Evolutionary conservation across 2,888 invertebrate species (phyloP), one percentile per base, ranked within the genome.

Genomic region (Rhagonycha lutea): DNA sequence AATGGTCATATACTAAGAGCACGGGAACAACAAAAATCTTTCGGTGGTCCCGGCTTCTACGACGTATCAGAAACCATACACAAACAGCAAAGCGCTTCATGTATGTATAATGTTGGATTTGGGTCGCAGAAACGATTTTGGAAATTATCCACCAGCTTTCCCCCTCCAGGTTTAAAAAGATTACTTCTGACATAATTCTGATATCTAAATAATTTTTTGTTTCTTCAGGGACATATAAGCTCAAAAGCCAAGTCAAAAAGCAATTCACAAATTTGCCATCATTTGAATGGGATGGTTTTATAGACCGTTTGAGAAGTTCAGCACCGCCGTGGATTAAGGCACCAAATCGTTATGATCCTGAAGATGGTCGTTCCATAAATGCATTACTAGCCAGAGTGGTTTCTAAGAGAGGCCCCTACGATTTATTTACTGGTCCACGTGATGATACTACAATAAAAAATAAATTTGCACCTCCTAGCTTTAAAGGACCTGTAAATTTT

Each of bases 401-500:
- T 7, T 87, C 87, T 0, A 76, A 80, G 73, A 82, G 85, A 71
- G 87, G 87, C 0, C 88, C 87, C 0, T 88, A 88, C 74, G 86
- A 87, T 73, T 77, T 83, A 10, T 88, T 88, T 76, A 90, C 91
- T 0, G 91, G 91, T 0, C 86, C 86, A 29, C 85, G 91, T 68
- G 90, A 90, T 79, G 86, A 80, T 1, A 87, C 85, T 4, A 88
- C 90, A 0, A 89, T 91, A 12, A 90, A 90, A 82, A 91, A 90
- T 81, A 88, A 91, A 83, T 90, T 90, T 74, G 87, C 86, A 12
- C 87, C 86, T 1, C 73, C 83, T 0, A 62, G 65, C 4, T 79
- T 79, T 70, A 80, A 78, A 23, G 76, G 81, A 0, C 86, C 86
- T 0, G 84, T 86, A n/a, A 83, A 82, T 63, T 84, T 80, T 75